A percentile compares a stretch with the other conserved stretches of the same genome.
Evolutionary conservation across 1,140 invertebrate genomes (phyloP).

Genomic region (Drosophila nasuta): DNA sequence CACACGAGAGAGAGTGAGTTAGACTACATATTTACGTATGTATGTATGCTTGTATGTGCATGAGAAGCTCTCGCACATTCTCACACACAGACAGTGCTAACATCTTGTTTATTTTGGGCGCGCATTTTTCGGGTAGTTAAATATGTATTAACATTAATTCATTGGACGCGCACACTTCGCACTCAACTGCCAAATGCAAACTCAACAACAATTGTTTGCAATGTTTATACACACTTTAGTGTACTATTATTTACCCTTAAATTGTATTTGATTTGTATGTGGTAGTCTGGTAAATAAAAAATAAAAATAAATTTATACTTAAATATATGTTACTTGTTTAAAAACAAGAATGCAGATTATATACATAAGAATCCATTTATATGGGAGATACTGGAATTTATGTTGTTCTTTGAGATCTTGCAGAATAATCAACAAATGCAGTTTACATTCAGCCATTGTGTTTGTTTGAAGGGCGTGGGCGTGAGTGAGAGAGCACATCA

Average conservation of each 20-base stretch:
- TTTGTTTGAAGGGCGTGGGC: neutral
- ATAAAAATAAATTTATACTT: too few species aligned
- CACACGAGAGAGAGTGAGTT: constrained; percentile 15
- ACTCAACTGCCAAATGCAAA: constrained; percentile 33
- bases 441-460: neutral
- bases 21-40: neutral
- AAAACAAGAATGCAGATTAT: too few species aligned
- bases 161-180: constrained; percentile 46
- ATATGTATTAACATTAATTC: constrained; percentile 43
- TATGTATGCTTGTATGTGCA: neutral
- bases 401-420: too few species aligned
- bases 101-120: constrained; percentile 49
- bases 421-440: neutral
- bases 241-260: neutral
- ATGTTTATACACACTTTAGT: constrained; percentile 16
- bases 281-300: constrained; percentile 4
- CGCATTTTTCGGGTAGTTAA: constrained; percentile 42
- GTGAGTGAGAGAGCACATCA: neutral
- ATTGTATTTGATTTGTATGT: constrained; percentile 11
- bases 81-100: neutral
- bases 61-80: constrained; percentile 6
- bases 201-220: neutral
- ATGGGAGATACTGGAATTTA: too few species aligned
- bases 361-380: too few species aligned
- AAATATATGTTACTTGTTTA: too few species aligned